Evolutionary conservation across 2,113 vertebrate genomes (phyloP).

Genomic region (Perca fluviatilis): DNA sequence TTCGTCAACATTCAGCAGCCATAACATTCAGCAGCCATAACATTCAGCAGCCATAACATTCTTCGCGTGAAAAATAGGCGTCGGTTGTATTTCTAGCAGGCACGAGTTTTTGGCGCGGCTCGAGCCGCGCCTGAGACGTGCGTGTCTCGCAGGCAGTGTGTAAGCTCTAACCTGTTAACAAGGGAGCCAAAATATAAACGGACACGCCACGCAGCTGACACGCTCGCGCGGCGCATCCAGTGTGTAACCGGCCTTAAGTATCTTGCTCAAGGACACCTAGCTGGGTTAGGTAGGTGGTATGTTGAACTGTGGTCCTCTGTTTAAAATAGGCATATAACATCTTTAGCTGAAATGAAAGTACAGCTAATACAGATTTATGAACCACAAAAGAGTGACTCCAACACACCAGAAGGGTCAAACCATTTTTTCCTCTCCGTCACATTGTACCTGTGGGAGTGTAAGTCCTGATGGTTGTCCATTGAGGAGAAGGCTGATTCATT

Average conservation of each 20-base stretch:
- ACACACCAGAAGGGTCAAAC: not conserved
- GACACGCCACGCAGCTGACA: too few relatives aligned
- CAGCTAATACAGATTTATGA: not conserved
- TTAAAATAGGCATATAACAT: not conserved
- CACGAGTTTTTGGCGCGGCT: too few relatives aligned
- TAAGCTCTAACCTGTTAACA: too few relatives aligned
- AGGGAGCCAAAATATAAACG: too few relatives aligned
- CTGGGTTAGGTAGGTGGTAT: rapidly evolving
- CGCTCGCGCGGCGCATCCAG: too few relatives aligned
- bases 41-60: too few relatives aligned
- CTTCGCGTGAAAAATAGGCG: too few relatives aligned
- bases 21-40: too few relatives aligned
- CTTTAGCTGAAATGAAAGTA: not conserved
- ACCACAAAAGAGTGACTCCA: not conserved
- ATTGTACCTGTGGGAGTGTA: constrained; percentile 7
- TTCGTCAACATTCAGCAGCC: too few relatives aligned
- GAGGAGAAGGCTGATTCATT: constrained; percentile 34
- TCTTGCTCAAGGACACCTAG: not conserved
- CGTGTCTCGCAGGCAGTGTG: too few relatives aligned
- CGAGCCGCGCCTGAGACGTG: too few relatives aligned
- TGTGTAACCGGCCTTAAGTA: not conserved
- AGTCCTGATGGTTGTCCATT: constrained; percentile 20
- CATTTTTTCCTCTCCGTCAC: constrained; percentile 5
- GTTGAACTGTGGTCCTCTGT: not conserved
- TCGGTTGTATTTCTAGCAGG: too few relatives aligned